phyloP scores from a whole-genome alignment of 2,113 vertebrate species.

The Saccopteryx leptura region DNA sequence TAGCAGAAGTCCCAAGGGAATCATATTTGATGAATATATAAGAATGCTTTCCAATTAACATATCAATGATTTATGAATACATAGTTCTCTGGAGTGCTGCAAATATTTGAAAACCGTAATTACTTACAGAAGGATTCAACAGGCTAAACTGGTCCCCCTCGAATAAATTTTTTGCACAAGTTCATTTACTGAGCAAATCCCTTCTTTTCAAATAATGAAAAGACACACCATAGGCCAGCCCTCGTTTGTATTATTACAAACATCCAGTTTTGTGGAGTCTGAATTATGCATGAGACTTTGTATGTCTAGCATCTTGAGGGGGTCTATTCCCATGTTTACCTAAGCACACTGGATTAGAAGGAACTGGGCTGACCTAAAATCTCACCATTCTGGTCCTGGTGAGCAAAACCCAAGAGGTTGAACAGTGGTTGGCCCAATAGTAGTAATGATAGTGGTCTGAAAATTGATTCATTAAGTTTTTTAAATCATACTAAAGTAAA shows the following conservation, averaged over 20 bases:
- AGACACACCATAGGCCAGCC: not conserved
- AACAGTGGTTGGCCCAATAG: not conserved
- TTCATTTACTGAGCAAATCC: constrained; percentile 63
- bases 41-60: constrained; percentile 68
- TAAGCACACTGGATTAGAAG: not conserved
- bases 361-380: not conserved
- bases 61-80: constrained; percentile 75
- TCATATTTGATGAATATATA: not conserved
- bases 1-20: not conserved
- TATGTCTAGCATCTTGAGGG: not conserved
- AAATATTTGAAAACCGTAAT: constrained; percentile 75
- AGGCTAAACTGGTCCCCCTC: not conserved
- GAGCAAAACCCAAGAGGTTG: not conserved
- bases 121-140: constrained; percentile 64
- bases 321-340: not conserved
- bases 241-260: not conserved
- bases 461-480: constrained; percentile 5
- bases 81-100: constrained; percentile 42
- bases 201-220: constrained; percentile 46
- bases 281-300: not conserved
- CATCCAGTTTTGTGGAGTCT: not conserved
- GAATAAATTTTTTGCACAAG: not conserved
- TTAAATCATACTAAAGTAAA: constrained; percentile 12
- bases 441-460: not conserved
- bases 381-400: not conserved